Base-by-base conservation (phyloP, 2,888 invertebrate species). In the Endotricha flammealis region DNA sequence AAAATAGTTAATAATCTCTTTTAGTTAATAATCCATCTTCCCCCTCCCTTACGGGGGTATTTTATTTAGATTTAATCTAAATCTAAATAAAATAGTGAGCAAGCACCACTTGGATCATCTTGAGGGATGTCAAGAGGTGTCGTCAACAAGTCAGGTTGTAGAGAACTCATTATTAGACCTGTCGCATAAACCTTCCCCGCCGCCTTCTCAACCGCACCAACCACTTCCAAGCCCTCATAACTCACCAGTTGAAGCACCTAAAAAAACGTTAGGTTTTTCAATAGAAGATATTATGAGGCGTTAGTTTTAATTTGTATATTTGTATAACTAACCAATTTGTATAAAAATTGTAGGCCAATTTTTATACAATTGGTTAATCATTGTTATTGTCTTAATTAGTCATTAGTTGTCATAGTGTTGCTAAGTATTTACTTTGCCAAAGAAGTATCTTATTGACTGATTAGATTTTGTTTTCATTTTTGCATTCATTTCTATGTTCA, bases 201-300 rank as follows among this genome's bases (percentile, higher is more conserved):
- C 80, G 40, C 76, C 64, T 12, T 55, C 60, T 1, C 67, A 64
- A 30, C 64, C 66, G 36, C 67, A 65, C 32, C 73, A 69, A 43
- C 67, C 67, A 9, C 62, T 61, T 24, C 51, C 61, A 20, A 69
- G 68, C 41, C 72, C 68, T 12, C 73, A 76, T 31, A 67, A 68
- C 48, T 82, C 80, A 14, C 82, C 85, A 16, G 63, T 80, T 1
- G 81, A 82, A 51, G 61, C 60, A 16, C 80, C 83, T 8, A 83
- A 81, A 48, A 75, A 73, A 62, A 63, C 88, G 13, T 77, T 93
- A 46, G 95, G 95, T 1, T 95, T 95, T 79, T 93, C 93, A 52
- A 95, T 95, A 77, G 95, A 94, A 57, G 95, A 95, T 63, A 95
- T 95, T 48, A 94, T 95, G 94, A 93, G 91, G 72, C 91, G 94